Percentiles rank a stretch among this genome's conserved stretches.
Conservation (phyloP, 2,888 invertebrate genomes). For the Morpho helenor region DNA sequence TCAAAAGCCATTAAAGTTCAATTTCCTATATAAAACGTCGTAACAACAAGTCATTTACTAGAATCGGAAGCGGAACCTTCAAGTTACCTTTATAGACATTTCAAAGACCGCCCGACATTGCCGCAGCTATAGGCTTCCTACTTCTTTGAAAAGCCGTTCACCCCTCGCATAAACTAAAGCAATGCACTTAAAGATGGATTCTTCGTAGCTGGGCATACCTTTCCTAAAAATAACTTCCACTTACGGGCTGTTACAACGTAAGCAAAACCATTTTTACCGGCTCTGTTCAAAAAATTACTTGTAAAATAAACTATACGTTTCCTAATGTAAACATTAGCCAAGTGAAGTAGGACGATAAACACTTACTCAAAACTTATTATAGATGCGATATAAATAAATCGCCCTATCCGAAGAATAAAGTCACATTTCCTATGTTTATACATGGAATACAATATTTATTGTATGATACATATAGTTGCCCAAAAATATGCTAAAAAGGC, state of each 20-base stretch:
- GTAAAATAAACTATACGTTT: conserved; percentile 23
- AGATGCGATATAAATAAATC: too few relatives aligned
- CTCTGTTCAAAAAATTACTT: conserved; percentile 25
- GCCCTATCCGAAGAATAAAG: too few relatives aligned
- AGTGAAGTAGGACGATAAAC: conserved; percentile 21
- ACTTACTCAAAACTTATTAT: too few relatives aligned
- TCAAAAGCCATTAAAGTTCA: background rate
- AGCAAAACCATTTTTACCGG: conserved; percentile 20
- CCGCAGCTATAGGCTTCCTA: conserved; percentile 41
- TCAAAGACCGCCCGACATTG: conserved; percentile 43
- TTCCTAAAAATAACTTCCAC: conserved; percentile 57
- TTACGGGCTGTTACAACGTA: conserved; percentile 28
- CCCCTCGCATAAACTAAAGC: conserved; percentile 64
- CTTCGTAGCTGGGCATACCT: conserved; percentile 48
- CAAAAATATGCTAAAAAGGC: too few relatives aligned
- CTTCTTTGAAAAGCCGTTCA: conserved; percentile 54
- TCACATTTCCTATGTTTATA: too few relatives aligned
- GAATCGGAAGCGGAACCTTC: conserved; percentile 12
- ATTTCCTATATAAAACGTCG: background rate
- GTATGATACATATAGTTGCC: background rate
- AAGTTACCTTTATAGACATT: conserved; percentile 28
- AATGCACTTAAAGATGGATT: conserved; percentile 57
- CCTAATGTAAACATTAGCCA: conserved; percentile 27
- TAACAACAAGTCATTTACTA: background rate
- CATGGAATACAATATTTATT: background rate